A percentile compares a stretch with the other conserved stretches of the same genome.
Evolutionary conservation across 1,140 invertebrate species (phyloP).

Genomic region (Samia ricini): DNA sequence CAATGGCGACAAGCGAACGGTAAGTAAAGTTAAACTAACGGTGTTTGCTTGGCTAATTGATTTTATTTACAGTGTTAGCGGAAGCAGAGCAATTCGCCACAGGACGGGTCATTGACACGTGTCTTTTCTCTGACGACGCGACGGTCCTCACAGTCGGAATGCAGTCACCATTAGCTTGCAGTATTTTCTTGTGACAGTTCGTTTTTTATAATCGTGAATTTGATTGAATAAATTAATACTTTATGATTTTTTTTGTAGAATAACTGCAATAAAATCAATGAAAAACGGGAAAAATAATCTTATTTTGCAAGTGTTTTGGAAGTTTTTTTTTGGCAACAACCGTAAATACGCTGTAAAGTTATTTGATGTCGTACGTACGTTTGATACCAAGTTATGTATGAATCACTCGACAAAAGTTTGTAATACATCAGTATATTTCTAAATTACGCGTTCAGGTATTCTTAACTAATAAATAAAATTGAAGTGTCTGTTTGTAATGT

Average conservation of each 20-base stretch:
- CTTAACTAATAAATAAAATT: too few relatives aligned
- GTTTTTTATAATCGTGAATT: constrained; percentile 14
- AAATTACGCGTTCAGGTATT: too few relatives aligned
- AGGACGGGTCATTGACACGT: constrained; percentile 64
- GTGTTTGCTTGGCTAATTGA: constrained; percentile 42
- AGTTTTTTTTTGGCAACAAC: too few relatives aligned
- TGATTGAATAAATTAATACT: background rate
- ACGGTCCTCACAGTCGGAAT: constrained; percentile 53
- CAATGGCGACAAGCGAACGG: background rate
- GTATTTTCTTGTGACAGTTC: constrained; percentile 31
- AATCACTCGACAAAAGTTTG: too few relatives aligned
- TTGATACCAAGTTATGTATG: too few relatives aligned
- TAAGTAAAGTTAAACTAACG: constrained; percentile 7
- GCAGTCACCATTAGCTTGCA: constrained; percentile 45
- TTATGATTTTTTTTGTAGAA: background rate
- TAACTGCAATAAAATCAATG: background rate
- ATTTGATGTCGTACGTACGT: too few relatives aligned
- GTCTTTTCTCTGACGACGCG: constrained; percentile 35
- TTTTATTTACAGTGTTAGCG: constrained; percentile 59
- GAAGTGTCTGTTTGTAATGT: too few relatives aligned
- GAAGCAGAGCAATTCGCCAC: constrained; percentile 60
- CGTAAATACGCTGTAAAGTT: too few relatives aligned
- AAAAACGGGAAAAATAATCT: background rate
- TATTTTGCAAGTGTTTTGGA: background rate
- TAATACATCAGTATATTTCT: too few relatives aligned